phyloP scores from a whole-genome alignment of 1,140 invertebrate genomes.

The Grapholita molesta region DNA sequence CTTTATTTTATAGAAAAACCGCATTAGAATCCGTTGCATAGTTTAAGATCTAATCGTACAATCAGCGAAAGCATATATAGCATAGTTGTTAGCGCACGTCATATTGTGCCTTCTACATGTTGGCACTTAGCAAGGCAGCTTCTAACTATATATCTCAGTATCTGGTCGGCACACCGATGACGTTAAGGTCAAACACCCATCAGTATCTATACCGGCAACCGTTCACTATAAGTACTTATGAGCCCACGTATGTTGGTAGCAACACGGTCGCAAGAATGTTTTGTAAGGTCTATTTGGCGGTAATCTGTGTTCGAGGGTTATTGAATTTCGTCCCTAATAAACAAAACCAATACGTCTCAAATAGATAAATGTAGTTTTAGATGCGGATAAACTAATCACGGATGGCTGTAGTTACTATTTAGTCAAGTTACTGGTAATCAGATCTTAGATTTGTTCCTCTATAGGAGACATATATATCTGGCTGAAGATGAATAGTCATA shows the following conservation, averaged over 20 bases:
- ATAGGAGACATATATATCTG: not conserved
- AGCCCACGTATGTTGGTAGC: not conserved
- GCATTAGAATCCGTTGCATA: too few species aligned
- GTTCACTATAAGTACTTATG: not conserved
- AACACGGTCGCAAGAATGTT: too few species aligned
- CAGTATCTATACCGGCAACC: too few species aligned
- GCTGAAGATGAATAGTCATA: not conserved
- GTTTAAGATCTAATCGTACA: too few species aligned
- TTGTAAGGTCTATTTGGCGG: not conserved
- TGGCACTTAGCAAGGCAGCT: too few species aligned
- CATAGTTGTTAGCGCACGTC: too few species aligned
- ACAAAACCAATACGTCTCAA: not conserved
- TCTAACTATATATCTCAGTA: too few species aligned
- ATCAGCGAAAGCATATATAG: too few species aligned
- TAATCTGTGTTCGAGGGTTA: not conserved
- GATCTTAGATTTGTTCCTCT: not conserved
- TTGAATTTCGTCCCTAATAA: not conserved
- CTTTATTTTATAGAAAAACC: too few species aligned
- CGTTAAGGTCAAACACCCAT: too few species aligned
- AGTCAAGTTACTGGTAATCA: not conserved
- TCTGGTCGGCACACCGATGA: too few species aligned
- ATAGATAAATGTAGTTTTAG: not conserved
- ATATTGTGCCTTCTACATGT: too few species aligned
- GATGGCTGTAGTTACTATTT: not conserved
- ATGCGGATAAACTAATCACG: not conserved